Evolutionary conservation across 2,888 invertebrate species (phyloP).

Genomic region (Phyllotreta striolata): DNA sequence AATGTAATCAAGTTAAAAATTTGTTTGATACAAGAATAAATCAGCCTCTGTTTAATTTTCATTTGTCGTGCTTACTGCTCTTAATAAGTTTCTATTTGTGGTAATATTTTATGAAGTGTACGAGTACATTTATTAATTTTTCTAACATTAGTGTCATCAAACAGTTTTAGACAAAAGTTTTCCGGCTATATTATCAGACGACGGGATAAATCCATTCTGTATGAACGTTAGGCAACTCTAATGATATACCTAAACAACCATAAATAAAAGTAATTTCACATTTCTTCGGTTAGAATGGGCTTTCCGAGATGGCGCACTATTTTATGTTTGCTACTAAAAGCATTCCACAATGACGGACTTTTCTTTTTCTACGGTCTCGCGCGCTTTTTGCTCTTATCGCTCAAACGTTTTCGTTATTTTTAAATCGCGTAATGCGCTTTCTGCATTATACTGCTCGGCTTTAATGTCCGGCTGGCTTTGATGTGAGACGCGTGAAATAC

Average conservation of each 20-base stretch:
- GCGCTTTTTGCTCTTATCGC: conserved; percentile 28
- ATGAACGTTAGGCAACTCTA: conserved; percentile 34
- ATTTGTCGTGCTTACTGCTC: no score
- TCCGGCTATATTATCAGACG: conserved; percentile 27
- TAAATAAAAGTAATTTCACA: conserved; percentile 35
- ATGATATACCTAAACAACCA: conserved; percentile 35
- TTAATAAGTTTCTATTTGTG: no score
- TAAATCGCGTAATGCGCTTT: conserved; percentile 22
- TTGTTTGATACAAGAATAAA: no score
- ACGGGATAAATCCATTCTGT: conserved; percentile 31
- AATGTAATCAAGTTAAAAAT: no score
- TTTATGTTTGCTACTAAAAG: conserved; percentile 35
- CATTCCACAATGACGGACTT: conserved; percentile 32
- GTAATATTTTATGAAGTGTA: no score
- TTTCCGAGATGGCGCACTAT: conserved; percentile 30
- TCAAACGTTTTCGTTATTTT: conserved; percentile 27
- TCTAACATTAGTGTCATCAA: no score
- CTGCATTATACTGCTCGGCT: conserved; percentile 22
- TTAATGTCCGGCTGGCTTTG: conserved; percentile 17
- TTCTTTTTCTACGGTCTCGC: conserved; percentile 31
- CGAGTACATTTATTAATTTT: no score
- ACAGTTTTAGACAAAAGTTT: conserved; percentile 3
- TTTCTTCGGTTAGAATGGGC: conserved; percentile 32
- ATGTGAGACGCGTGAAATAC: conserved; percentile 15
- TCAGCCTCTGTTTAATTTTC: no score